A percentile compares a stretch with the other conserved stretches of the same genome.
Evolutionary conservation across 2,888 invertebrate species (phyloP).

Genomic region (Phalangium opilio): DNA sequence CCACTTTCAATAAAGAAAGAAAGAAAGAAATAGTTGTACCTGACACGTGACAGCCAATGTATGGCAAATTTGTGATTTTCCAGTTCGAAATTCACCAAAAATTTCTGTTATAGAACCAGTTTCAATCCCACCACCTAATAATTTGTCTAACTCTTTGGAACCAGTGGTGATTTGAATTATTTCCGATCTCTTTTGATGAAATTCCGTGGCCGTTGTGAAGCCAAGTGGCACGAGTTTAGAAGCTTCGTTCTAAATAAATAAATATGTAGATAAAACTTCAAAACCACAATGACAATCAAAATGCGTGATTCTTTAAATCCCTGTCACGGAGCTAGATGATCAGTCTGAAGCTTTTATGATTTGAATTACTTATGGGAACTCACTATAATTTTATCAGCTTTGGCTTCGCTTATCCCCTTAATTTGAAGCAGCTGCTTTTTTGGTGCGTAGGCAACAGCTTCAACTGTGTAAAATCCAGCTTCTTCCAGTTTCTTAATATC

Average conservation of each 20-base stretch:
- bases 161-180: conserved; percentile 90
- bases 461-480: conserved; percentile 85
- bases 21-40: conserved; percentile 36
- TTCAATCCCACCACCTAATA: conserved; percentile 89
- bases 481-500: conserved; percentile 89
- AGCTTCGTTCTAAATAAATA: conserved; percentile 49
- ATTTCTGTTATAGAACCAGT: conserved; percentile 97
- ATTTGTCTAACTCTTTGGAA: conserved; percentile 78
- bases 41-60: conserved; percentile 95
- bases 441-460: conserved; percentile 85
- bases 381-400: conserved; percentile 80
- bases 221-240: conserved; percentile 91
- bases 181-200: conserved; percentile 86
- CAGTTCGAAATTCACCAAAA: conserved; percentile 95
- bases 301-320: not conserved
- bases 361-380: conserved; percentile 16
- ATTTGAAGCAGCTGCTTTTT: conserved; percentile 73
- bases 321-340: not conserved
- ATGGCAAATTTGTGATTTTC: conserved; percentile 93
- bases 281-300: not conserved
- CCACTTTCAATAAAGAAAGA: too few species aligned
- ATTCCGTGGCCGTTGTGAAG: conserved; percentile 92
- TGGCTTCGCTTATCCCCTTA: conserved; percentile 93
- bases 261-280: not conserved
- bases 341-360: too few species aligned